Conservation (phyloP, 2,113 vertebrate genomes). For the Struthidea cinerea region DNA sequence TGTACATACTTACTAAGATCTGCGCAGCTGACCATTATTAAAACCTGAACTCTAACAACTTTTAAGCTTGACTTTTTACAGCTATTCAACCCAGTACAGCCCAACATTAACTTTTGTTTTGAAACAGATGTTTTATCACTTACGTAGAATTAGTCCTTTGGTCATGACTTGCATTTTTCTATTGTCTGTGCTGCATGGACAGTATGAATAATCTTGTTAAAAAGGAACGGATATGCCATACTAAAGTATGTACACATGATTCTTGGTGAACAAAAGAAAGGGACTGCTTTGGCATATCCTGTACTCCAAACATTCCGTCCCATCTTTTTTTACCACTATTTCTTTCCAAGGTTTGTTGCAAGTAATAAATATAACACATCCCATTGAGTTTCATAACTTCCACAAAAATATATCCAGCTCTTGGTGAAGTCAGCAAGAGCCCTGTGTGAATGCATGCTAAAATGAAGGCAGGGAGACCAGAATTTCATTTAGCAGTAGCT, state of each 20-base stretch:
- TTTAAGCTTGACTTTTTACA: not conserved
- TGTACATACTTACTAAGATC: not conserved
- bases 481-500: not conserved
- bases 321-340: not conserved
- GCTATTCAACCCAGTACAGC: not conserved
- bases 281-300: not conserved
- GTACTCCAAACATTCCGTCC: not conserved
- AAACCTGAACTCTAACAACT: not conserved
- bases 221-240: not conserved
- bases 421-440: not conserved
- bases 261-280: not conserved
- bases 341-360: not conserved
- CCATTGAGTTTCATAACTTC: not conserved
- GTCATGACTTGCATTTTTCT: not conserved
- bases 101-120: not conserved
- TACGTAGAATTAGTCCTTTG: not conserved
- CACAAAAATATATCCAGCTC: not conserved
- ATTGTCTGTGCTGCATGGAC: not conserved
- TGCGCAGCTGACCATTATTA: not conserved
- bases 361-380: not conserved
- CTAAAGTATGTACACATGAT: not conserved
- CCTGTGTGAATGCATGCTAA: not conserved
- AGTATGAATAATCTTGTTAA: not conserved
- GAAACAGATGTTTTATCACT: not conserved
- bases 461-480: not conserved